Conservation (phyloP, 2,797 vertebrate species). For the Acridotheres tristis region DNA sequence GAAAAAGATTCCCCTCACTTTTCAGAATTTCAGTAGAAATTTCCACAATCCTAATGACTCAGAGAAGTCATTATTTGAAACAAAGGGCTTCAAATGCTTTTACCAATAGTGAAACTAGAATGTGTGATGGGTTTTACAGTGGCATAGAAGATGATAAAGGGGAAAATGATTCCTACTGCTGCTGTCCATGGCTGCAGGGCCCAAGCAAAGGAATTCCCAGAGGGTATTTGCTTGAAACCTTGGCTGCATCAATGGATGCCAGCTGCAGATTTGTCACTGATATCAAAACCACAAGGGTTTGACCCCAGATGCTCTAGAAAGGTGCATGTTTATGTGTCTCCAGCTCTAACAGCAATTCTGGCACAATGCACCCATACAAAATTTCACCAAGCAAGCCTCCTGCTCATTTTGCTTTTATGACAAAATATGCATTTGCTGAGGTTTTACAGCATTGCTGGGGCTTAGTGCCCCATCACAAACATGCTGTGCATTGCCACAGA, state of each 20-base stretch:
- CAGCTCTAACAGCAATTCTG: not conserved
- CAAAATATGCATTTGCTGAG: not conserved
- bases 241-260: not conserved
- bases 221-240: not conserved
- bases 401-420: not conserved
- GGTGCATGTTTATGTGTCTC: not conserved
- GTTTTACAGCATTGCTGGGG: not conserved
- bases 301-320: not conserved
- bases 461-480: not conserved
- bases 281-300: not conserved
- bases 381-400: not conserved
- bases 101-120: not conserved
- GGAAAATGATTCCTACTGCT: accelerated
- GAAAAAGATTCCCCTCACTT: not conserved
- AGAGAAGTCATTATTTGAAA: not conserved
- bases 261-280: not conserved
- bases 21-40: not conserved
- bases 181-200: not conserved
- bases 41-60: not conserved
- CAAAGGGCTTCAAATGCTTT: not conserved
- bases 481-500: accelerated
- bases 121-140: not conserved
- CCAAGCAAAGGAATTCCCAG: not conserved
- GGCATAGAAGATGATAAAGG: not conserved
- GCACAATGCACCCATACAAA: not conserved